Evolutionary conservation across 2,888 invertebrate species (phyloP).

Genomic region (Epirrhoe tristata): DNA sequence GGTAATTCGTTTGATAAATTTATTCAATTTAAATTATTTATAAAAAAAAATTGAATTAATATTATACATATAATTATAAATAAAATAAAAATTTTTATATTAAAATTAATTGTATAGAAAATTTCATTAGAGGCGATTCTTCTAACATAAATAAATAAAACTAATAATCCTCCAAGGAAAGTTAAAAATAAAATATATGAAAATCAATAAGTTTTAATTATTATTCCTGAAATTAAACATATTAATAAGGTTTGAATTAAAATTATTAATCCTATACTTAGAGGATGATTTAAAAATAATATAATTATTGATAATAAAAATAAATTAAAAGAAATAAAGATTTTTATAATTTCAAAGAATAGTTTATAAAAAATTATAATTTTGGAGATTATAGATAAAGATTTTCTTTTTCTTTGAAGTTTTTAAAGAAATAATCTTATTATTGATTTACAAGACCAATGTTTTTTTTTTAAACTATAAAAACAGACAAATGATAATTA

Average conservation of each 20-base stretch:
- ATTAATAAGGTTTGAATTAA: slow-evolving; percentile 81
- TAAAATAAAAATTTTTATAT: slow-evolving; percentile 53
- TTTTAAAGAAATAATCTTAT: slow-evolving; percentile 83
- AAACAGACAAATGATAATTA: slow-evolving; percentile 75
- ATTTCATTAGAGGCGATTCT: slow-evolving; percentile 87
- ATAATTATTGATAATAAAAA: slow-evolving; percentile 62
- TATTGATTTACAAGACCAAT: slow-evolving; percentile 89
- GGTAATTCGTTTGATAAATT: slow-evolving; percentile 61
- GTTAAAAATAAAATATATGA: slow-evolving; percentile 87
- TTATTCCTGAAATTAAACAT: slow-evolving; percentile 74
- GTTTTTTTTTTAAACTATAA: slow-evolving; percentile 88
- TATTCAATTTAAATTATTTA: slow-evolving; percentile 61
- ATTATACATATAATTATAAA: slow-evolving; percentile 47
- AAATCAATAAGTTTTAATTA: slow-evolving; percentile 84
- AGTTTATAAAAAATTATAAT: slow-evolving; percentile 89
- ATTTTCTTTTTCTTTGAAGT: slow-evolving; percentile 86
- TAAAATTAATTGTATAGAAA: slow-evolving; percentile 64
- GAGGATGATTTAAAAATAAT: slow-evolving; percentile 73
- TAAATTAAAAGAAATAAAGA: slow-evolving; percentile 68
- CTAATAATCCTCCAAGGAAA: slow-evolving; percentile 87
- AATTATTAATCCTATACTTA: slow-evolving; percentile 84
- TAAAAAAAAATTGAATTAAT: slow-evolving; percentile 53
- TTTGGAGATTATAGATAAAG: slow-evolving; percentile 88
- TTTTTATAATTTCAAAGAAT: slow-evolving; percentile 81
- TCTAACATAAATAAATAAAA: slow-evolving; percentile 88